Evolutionary conservation across 2,113 vertebrate genomes (phyloP), one percentile per base, ranked within the genome.

Genomic region (Jaculus jaculus): DNA sequence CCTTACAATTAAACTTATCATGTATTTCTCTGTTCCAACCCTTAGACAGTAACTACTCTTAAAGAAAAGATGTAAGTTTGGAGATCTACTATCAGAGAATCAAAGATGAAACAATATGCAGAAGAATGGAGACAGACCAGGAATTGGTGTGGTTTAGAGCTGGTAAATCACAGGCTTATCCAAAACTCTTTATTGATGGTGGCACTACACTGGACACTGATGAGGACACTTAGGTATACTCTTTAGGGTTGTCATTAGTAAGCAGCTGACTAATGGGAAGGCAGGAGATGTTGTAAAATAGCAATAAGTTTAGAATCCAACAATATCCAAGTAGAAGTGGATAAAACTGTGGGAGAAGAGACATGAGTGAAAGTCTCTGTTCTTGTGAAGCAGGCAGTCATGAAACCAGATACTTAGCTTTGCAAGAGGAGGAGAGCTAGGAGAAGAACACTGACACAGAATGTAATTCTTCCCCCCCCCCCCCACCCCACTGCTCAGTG

Each of bases 1-100:
- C 74, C 15, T 47, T 24, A 84, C 42, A 32, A 7, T 81, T 93
- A 84, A 74, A 58, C 39, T 37, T 4, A 73, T 84, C 60, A 66
- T 77, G 34, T 82, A 26, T 82, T 87, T 84, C 37, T 51, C n/a
- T 86, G 42, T 66, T 42, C 61, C 63, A 92, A 77, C 7, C 24
- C 21, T 72, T n/a, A 71, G 32, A 72, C 23, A 28, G 20, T 58
- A 72, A 60, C 82, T 47, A 37, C 42, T 28, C 65, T 66, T 78
- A 18, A 51, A 58, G 39, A 68, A 87, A 92, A 71, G n/a, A 82
- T 16, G 20, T 13, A 13, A 47, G 73, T 81, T 84, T 91, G 42
- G 39, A 69, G 3, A 39, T 80, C 72, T 0, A 10, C 69, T 17
- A 60, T 16, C 11, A 61, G 37, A 23, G 72, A 83, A 75, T 60